Evolutionary conservation across 2,888 invertebrate genomes (phyloP).

Genomic region (Sesia apiformis): DNA sequence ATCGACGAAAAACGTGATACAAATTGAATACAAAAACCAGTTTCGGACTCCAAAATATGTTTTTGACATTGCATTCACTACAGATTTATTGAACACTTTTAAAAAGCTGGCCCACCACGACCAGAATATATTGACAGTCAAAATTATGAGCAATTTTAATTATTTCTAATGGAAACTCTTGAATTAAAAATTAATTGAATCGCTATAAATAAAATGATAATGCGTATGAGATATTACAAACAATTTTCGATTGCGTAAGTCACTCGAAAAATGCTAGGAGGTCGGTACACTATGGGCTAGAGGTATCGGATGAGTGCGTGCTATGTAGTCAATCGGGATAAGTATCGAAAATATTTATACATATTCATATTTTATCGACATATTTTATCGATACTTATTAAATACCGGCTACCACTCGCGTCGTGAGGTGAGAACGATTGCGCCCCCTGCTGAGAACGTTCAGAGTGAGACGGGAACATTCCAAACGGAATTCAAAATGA

Average conservation of each 20-base stretch:
- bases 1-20: constrained; percentile 45
- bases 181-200: neutral
- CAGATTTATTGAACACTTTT: constrained; percentile 42
- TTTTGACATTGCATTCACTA: constrained; percentile 25
- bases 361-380: constrained; percentile 70
- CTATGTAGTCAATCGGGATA: constrained; percentile 29
- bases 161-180: neutral
- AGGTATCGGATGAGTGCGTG: neutral
- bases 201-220: neutral
- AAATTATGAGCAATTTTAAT: constrained; percentile 21
- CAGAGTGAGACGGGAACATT: constrained; percentile 63
- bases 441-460: constrained; percentile 65
- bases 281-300: neutral
- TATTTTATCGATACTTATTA: constrained; percentile 74
- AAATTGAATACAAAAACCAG: constrained; percentile 57
- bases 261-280: neutral
- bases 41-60: constrained; percentile 29
- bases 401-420: constrained; percentile 72
- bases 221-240: neutral
- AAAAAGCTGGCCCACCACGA: constrained; percentile 29
- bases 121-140: constrained; percentile 34
- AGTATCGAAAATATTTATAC: constrained; percentile 68
- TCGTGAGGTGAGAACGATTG: constrained; percentile 74
- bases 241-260: neutral
- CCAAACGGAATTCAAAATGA: constrained; percentile 69